A percentile compares a stretch with the other conserved stretches of the same genome.
phyloP scores from a whole-genome alignment of 92 coral and sea anemone species.

The Epizoanthus scotinus region DNA sequence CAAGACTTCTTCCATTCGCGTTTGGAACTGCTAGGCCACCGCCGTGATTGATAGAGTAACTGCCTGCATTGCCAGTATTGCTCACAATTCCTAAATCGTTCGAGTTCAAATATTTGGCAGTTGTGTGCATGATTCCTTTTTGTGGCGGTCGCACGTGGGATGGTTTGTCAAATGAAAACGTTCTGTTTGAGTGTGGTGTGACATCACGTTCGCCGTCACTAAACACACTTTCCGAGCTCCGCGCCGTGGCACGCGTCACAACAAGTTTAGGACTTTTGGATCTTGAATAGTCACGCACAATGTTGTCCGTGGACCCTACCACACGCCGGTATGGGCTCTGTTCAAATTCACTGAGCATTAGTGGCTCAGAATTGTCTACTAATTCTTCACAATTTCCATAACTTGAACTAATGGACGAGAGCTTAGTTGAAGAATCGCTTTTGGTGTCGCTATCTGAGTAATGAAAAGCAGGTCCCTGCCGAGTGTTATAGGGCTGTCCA shows the following conservation, averaged over 20 bases:
- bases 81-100: conserved; percentile 82
- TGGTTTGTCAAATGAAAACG: conserved; percentile 69
- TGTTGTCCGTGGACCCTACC: conserved; percentile 74
- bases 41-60: conserved; percentile 69
- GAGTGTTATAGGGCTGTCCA: conserved; percentile 50
- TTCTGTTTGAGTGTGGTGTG: conserved; percentile 46
- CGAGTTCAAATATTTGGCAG: conserved; percentile 66
- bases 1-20: conserved; percentile 44
- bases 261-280: conserved; percentile 59
- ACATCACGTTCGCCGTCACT: conserved; percentile 63
- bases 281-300: conserved; percentile 61
- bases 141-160: conserved; percentile 51
- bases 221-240: conserved; percentile 80
- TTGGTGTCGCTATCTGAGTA: conserved; percentile 88
- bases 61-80: conserved; percentile 75
- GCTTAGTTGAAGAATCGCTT: conserved; percentile 85
- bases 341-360: conserved; percentile 51
- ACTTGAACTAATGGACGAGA: conserved; percentile 84
- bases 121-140: conserved; percentile 50
- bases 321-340: conserved; percentile 68
- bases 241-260: conserved; percentile 56
- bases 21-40: conserved; percentile 22
- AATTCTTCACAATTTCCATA: conserved; percentile 83
- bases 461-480: conserved; percentile 80
- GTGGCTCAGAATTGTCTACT: conserved; percentile 49